Base-by-base conservation (phyloP, 1,140 invertebrate genomes). In the Dendroctonus ponderosae region DNA sequence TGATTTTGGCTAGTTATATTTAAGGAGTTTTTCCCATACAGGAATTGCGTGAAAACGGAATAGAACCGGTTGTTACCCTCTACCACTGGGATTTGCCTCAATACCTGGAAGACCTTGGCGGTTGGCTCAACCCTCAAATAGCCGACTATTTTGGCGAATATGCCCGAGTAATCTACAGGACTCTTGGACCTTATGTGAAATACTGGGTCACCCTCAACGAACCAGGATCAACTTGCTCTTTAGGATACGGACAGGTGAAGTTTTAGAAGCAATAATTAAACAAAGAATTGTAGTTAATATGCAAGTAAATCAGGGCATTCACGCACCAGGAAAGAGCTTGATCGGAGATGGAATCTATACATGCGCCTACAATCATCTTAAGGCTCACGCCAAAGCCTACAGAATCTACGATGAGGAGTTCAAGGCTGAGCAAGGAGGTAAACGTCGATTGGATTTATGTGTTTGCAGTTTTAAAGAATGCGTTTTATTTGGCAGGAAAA, bases 11-110 rank as follows among this genome's bases (percentile, higher is more conserved):
- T 51, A 11, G 15, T 14, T 38, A 9, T 7, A 48, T 8, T 5
- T 9, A 14, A 12, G 9, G 9, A 6, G 0, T 38, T 60, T 44
- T 6, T 37, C 7, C 26, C 5, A 48, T 57, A 40, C n/a, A 66
- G 54, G 64, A 58, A 26, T 37, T 66, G 48, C 40, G 43, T 0
- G 78, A 77, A 42, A 80, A 83, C 44, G 82, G 82, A 46, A 88
- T 90, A 46, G 77, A 83, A 70, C 86, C 87, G 0, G 76, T 88
- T 77, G 85, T 89, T 68, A 90, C 62, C 74, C 89, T 48, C 88
- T 87, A 0, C 26, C 26, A 26, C 26, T 26, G 26, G 26, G 26
- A 26, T 26, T 26, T 26, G 26, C 26, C 26, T 26, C 82, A 87
- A 67, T 77, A 77, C 12, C 70, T 89, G 5, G 85, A 88, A 72